Base-by-base conservation (phyloP, 2,888 invertebrate species). In the Imbricaverruca yamaguchii region DNA sequence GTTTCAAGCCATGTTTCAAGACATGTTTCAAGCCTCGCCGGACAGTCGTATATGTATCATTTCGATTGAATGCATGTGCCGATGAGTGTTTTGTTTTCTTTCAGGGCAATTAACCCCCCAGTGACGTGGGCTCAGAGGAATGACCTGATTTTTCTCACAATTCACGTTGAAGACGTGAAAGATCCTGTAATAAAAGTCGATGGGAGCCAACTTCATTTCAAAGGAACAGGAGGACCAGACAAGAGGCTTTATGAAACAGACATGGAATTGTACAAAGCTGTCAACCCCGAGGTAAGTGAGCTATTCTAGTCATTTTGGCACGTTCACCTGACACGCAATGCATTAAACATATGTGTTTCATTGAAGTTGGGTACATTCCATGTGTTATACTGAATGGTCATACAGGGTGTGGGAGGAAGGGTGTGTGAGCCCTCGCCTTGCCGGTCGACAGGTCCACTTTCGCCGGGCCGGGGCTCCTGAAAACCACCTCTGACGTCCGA, bases 61-160 rank as follows among this genome's bases (percentile, higher is more conserved):
- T 39, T 39, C 4, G 39, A 39, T 39, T 39, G 39, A 39, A 39
- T 39, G 39, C 39, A 39, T 39, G 4, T 39, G 39, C 1, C 39
- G 4, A 39, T 39, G 39, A 39, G 39, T 39, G 39, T 39, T 39
- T 39, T 59, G 59, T 59, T 80, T 23, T 57, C 18, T 81, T 81
- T 6, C 82, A 83, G 83, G 81, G 88, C 90, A 87, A 88, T 88
- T 85, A 93, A 94, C 86, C 96, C 97, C 83, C 91, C 94, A 84
- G 93, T 97, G 85, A 91, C 94, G 88, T 98, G 98, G 98, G 97
- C 97, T 82, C 97, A 98, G 88, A 91, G 95, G 86, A 92, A 91
- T 85, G 91, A 92, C 86, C 89, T 93, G 85, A 88, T 98, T 84
- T 95, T 92, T 87, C 90, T 98, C 85, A 97, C 96, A 84, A 92